Evolutionary conservation across 2,888 invertebrate genomes (phyloP), one percentile per base, ranked within the genome.

Genomic region (Eudasyphora cyanicolor): DNA sequence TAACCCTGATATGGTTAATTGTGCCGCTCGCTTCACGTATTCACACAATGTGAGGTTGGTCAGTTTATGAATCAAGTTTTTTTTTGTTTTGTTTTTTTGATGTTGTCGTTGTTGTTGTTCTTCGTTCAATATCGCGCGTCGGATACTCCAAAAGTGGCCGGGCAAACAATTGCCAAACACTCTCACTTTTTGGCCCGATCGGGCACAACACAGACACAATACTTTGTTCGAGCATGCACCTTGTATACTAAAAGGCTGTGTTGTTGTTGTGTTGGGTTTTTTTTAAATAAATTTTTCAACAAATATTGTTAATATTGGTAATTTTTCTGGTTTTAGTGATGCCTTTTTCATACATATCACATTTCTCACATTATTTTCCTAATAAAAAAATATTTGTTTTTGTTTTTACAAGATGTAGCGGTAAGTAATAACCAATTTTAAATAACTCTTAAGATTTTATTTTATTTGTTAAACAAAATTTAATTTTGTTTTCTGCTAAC

Each of bases 111-210:
- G 57, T 35, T 77, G 64, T 70, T 24, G 38, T 42, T 67, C 10
- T 51, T 67, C 51, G 54, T 67, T 51, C 67, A 42, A 67, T 24
- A 24, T 14, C 38, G 24, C 24, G 24, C 24, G 76, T 38, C 35
- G 45, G 62, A 74, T 84, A 75, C 75, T 80, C 42, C 78, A 78
- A 80, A 84, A 75, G 67, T 67, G 67, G 67, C 42, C 57, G 54
- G 71, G 75, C 76, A 81, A 78, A 80, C 79, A 75, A 78, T 81
- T 84, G 83, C 83, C 83, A 84, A 83, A 84, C 80, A 84, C 83
- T 84, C 83, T 84, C 83, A 84, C 83, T 84, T 84, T 81, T 76
- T 75, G 62, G 73, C 79, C 67, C 19, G 67, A 27, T 12, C 32
- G 21, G 51, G 21, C 51, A 51, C 45, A 69, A 27, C 38, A 24